Percentiles rank a stretch among this genome's conserved stretches.
phyloP scores from a whole-genome alignment of 1,140 invertebrate genomes.

The Drosophila guanche region DNA sequence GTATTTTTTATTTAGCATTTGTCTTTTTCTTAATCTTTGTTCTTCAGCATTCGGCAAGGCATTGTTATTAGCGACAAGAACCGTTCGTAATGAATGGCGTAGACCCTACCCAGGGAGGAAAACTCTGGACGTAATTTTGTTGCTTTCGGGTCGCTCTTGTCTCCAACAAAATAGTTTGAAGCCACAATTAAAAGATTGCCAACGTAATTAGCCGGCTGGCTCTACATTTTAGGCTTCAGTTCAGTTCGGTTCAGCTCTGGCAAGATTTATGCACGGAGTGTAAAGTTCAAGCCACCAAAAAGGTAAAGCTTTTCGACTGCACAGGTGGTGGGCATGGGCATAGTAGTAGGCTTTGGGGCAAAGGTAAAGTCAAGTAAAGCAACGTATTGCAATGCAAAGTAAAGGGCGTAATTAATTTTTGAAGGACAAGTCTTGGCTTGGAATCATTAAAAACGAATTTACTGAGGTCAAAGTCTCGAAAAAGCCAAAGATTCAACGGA shows the following conservation, averaged over 20 bases:
- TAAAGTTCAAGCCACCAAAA: constrained; percentile 41
- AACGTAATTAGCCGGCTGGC: constrained; percentile 56
- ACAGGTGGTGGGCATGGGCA: too few relatives aligned
- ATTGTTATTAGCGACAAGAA: constrained; percentile 76
- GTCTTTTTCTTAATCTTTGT: constrained; percentile 60
- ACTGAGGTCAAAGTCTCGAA: constrained; percentile 34
- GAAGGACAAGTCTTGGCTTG: constrained; percentile 41
- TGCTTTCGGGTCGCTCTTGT: constrained; percentile 49
- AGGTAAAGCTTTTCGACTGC: too few relatives aligned
- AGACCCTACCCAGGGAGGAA: constrained; percentile 29
- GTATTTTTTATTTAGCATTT: constrained; percentile 53
- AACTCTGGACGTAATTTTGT: constrained; percentile 27
- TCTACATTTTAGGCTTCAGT: too few relatives aligned
- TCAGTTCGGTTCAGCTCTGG: constrained; percentile 27
- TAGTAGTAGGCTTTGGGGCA: neutral
- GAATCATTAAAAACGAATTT: constrained; percentile 50
- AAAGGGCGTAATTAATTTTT: constrained; percentile 53
- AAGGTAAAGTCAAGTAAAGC: constrained; percentile 1
- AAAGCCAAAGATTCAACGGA: constrained; percentile 23
- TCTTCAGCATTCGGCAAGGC: constrained; percentile 50
- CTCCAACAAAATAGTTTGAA: constrained; percentile 45
- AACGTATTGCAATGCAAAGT: constrained; percentile 15
- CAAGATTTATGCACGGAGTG: constrained; percentile 42
- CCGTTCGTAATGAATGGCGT: constrained; percentile 56
- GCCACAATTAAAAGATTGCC: constrained; percentile 73